Conservation (phyloP, 2,888 invertebrate genomes). For the Halocaridina rubra region DNA sequence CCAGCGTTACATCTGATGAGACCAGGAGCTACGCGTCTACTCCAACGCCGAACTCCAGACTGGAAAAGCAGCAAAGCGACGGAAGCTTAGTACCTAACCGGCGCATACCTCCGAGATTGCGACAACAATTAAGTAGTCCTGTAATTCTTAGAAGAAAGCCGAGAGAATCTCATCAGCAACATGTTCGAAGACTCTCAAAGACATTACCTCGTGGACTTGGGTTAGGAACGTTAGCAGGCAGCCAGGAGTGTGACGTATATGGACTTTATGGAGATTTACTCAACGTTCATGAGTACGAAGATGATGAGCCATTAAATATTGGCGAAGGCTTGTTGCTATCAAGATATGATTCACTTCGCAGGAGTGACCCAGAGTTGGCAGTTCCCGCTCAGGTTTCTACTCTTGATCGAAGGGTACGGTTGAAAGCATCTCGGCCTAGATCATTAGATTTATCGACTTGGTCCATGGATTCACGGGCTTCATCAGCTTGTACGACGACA, state of each 20-base stretch:
- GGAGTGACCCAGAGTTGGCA: slow-evolving; percentile 86
- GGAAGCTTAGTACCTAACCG: slow-evolving; percentile 69
- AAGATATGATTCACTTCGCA: slow-evolving; percentile 65
- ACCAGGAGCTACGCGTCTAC: slow-evolving; percentile 23
- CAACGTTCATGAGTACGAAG: slow-evolving; percentile 86
- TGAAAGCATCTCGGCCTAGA: slow-evolving; percentile 84
- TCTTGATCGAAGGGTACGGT: slow-evolving; percentile 81
- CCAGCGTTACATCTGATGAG: slow-evolving; percentile 18
- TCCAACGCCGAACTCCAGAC: slow-evolving; percentile 59
- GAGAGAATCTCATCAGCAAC: slow-evolving; percentile 47
- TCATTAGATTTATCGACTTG: slow-evolving; percentile 87
- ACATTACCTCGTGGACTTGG: slow-evolving; percentile 59
- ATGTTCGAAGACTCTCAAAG: slow-evolving; percentile 58
- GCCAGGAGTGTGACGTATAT: slow-evolving; percentile 77
- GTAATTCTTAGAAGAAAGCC: slow-evolving; percentile 70
- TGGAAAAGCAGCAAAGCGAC: slow-evolving; percentile 77
- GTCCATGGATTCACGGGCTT: slow-evolving; percentile 86
- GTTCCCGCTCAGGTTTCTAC: slow-evolving; percentile 84
- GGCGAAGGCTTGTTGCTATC: slow-evolving; percentile 41
- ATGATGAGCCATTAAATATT: slow-evolving; percentile 50
- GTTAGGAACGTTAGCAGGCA: slow-evolving; percentile 41
- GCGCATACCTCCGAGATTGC: slow-evolving; percentile 73
- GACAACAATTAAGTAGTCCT: slow-evolving; percentile 76
- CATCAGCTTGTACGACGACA: slow-evolving; percentile 82
- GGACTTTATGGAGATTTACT: slow-evolving; percentile 90